Evolutionary conservation across 2,797 vertebrate genomes (phyloP).

Genomic region (Pterois miles): DNA sequence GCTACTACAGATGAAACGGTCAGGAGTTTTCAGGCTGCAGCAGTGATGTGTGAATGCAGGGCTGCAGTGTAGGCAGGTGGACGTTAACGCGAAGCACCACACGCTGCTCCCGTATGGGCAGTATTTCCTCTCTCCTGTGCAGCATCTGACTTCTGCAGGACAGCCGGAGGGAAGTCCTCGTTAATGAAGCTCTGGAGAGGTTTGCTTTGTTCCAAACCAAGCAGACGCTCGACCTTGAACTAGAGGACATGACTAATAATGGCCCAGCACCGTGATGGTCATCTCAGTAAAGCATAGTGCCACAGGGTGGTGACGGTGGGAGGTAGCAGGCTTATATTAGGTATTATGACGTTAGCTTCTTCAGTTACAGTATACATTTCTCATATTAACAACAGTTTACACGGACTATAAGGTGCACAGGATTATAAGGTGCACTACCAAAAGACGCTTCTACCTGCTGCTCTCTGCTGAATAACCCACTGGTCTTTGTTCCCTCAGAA

Average conservation of each 20-base stretch:
- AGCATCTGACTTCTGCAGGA: constrained; percentile 48
- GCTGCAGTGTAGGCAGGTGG: constrained; percentile 46
- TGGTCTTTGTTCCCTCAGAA: no score
- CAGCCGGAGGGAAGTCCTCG: constrained; percentile 63
- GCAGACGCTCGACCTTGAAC: constrained; percentile 47
- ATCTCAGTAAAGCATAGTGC: neutral
- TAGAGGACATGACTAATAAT: constrained; percentile 24
- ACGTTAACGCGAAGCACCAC: constrained; percentile 26
- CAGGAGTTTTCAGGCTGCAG: constrained; percentile 13
- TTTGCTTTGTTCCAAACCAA: constrained; percentile 53
- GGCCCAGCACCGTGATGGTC: constrained; percentile 3
- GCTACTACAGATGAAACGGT: constrained; percentile 33
- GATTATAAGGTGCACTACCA: no score
- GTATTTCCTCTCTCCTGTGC: constrained; percentile 40
- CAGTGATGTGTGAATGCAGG: constrained; percentile 16
- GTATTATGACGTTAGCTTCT: neutral
- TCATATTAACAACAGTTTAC: no score
- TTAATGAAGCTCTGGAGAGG: constrained; percentile 47
- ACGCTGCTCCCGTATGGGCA: constrained; percentile 26
- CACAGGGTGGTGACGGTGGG: neutral
- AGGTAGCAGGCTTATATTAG: neutral
- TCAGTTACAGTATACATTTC: no score
- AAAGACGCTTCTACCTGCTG: no score
- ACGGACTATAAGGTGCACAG: no score
- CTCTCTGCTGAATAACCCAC: no score